A percentile compares a stretch with the other conserved stretches of the same genome.
Evolutionary conservation across 2,888 invertebrate species (phyloP).

Genomic region (Lasioglossum villosulum): DNA sequence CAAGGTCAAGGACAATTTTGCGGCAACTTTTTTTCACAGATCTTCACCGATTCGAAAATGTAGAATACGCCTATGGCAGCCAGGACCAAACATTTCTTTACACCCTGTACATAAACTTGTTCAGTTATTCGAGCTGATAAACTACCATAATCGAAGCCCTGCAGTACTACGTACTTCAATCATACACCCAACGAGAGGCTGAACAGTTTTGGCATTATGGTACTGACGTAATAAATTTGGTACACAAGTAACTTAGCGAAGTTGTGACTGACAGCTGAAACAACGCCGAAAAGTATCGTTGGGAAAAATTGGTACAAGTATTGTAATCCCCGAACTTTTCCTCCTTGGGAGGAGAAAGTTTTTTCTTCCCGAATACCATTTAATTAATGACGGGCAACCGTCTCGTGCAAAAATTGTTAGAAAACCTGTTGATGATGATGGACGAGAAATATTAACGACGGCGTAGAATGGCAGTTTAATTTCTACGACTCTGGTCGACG

Average conservation of each 20-base stretch:
- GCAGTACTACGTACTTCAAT: conserved; percentile 2
- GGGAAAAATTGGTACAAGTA: conserved; percentile 31
- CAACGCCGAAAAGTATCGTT: conserved; percentile 31
- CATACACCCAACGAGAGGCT: background rate
- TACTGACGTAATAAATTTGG: conserved; percentile 50
- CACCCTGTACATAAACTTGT: background rate
- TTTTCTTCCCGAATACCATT: conserved; percentile 31
- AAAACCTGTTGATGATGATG: background rate
- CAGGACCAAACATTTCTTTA: too few species aligned
- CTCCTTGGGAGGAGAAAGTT: conserved; percentile 46
- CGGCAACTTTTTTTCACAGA: too few species aligned
- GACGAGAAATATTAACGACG: background rate
- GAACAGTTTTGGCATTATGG: conserved; percentile 48
- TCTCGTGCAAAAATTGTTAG: conserved; percentile 29
- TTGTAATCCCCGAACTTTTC: conserved; percentile 67
- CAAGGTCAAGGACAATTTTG: too few species aligned
- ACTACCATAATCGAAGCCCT: background rate
- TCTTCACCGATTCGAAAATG: too few species aligned
- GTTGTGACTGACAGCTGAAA: conserved; percentile 67
- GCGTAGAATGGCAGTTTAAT: background rate
- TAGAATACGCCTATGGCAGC: too few species aligned
- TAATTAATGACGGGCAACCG: conserved; percentile 60
- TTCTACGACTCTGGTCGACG: background rate
- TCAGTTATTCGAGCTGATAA: background rate
- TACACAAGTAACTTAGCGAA: conserved; percentile 56